Base-by-base conservation (phyloP, 2,113 vertebrate genomes). In the Meriones unguiculatus region DNA sequence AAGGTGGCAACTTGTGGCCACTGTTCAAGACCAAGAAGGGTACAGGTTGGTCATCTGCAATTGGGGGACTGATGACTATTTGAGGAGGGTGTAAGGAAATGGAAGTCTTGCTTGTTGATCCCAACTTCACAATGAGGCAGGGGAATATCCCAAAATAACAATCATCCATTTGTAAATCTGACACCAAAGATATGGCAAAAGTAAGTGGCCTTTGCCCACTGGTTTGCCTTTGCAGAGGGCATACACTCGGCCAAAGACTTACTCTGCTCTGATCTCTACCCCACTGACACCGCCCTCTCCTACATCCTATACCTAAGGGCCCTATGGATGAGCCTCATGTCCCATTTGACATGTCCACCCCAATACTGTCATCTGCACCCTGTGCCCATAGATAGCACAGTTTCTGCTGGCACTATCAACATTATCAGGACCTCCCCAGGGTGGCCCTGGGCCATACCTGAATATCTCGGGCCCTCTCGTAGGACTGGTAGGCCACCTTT, bases 401-500 rank as follows among this genome's bases (percentile, higher is more conserved):
- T 1, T 69, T 38, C n/a, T 30, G 35, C 38, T 57, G 5, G 84
- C 46, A 62, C 93, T 80, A 5, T 12, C 54, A 4, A 80, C 64
- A 46, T 54, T 1, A 2, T 0, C 65, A 0, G 28, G 78, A 14
- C 52, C 46, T 35, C 10, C 25, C 2, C 28, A 0, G 13, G 38
- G 11, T 2, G 13, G 17, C 5, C 32, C 73, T 38, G 5, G 24
- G 70, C 25, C 57, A 2, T 98, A 99, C 99, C 99, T 99, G 99
- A 97, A 99, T 99, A 98, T 99, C 99, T 94, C 99, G 98, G 0
- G 99, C 99, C 95, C 99, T 99, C 98, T 99, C 99, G 0, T 99
- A 99, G 81, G 99, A 99, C 98, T 99, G 99, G 98, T 99, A 99
- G 90, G 99, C 99, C 95, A 99, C 99, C 97, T 99, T 99, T 97